phyloP scores from a whole-genome alignment of 2,888 invertebrate genomes.

The Ptilodon capucinus region DNA sequence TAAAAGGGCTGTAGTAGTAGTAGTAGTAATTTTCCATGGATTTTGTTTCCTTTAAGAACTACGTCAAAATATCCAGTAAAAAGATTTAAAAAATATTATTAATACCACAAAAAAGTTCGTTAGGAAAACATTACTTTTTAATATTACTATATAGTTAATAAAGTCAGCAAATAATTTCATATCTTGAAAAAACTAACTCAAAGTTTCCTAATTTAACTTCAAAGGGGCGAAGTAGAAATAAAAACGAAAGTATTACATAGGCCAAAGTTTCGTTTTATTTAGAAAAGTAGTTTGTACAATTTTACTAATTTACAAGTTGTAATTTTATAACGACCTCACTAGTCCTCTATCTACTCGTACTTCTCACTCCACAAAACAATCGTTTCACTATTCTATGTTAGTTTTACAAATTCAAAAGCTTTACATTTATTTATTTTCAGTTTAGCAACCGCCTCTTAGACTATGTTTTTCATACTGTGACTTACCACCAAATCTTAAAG shows the following conservation, averaged over 20 bases:
- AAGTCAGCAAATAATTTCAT: not conserved
- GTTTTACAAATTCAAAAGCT: constrained; percentile 66
- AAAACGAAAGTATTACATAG: constrained; percentile 62
- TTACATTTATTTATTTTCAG: constrained; percentile 53
- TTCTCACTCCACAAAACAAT: constrained; percentile 64
- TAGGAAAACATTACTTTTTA: too few species aligned
- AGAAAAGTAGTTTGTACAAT: constrained; percentile 80
- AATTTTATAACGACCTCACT: constrained; percentile 33
- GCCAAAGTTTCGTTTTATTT: constrained; percentile 81
- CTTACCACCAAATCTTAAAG: too few species aligned
- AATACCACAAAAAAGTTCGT: too few species aligned
- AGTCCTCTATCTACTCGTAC: constrained; percentile 45
- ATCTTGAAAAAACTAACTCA: not conserved
- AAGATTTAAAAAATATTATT: too few species aligned
- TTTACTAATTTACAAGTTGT: constrained; percentile 63
- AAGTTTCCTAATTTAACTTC: not conserved
- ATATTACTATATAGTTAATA: too few species aligned
- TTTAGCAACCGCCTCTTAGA: constrained; percentile 5
- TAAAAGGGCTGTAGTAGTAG: too few species aligned
- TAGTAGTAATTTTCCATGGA: too few species aligned
- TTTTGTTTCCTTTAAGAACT: too few species aligned
- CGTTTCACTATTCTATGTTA: constrained; percentile 37
- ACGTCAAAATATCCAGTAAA: too few species aligned
- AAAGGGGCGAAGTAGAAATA: constrained; percentile 17
- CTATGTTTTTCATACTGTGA: too few species aligned